A percentile compares a stretch with the other conserved stretches of the same genome.
phyloP scores from a whole-genome alignment of 2,888 invertebrate genomes.

The Acanthosepion pharaonis region DNA sequence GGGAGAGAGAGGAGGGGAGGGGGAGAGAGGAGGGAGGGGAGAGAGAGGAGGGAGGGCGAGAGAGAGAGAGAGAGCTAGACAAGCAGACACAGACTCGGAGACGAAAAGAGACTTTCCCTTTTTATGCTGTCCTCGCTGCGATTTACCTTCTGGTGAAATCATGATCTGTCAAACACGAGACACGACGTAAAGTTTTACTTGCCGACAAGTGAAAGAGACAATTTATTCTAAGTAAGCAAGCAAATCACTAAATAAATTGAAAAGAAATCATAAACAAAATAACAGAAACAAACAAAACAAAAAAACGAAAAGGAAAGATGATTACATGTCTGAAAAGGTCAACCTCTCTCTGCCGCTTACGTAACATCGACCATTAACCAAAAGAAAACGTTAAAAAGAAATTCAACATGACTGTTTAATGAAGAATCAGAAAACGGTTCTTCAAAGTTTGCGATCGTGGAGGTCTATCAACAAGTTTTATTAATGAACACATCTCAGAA shows the following conservation, averaged over 20 bases:
- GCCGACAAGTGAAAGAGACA: not conserved
- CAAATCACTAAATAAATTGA: not conserved
- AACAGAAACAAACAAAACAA: not conserved
- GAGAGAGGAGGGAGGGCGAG: not conserved
- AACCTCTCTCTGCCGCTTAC: no score
- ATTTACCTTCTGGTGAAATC: not conserved
- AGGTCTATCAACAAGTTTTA: not conserved
- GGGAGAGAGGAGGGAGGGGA: not conserved
- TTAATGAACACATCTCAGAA: slow-evolving; percentile 6
- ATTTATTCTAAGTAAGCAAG: not conserved
- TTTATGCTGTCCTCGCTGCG: not conserved
- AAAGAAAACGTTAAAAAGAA: not conserved
- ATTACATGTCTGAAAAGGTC: not conserved
- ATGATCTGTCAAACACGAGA: not conserved
- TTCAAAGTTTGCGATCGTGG: no score
- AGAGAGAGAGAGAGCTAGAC: not conserved
- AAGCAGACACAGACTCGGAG: not conserved
- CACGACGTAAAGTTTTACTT: not conserved
- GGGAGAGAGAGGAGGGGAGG: not conserved
- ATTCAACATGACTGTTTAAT: not conserved
- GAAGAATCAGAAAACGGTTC: not conserved
- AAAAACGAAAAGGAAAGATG: not conserved
- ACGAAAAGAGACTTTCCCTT: not conserved
- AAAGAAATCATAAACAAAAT: not conserved
- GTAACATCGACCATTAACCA: not conserved